Percentiles rank a stretch among this genome's conserved stretches.
Evolutionary conservation across 2,113 vertebrate species (phyloP).

Genomic region (Lophochroa leadbeateri): DNA sequence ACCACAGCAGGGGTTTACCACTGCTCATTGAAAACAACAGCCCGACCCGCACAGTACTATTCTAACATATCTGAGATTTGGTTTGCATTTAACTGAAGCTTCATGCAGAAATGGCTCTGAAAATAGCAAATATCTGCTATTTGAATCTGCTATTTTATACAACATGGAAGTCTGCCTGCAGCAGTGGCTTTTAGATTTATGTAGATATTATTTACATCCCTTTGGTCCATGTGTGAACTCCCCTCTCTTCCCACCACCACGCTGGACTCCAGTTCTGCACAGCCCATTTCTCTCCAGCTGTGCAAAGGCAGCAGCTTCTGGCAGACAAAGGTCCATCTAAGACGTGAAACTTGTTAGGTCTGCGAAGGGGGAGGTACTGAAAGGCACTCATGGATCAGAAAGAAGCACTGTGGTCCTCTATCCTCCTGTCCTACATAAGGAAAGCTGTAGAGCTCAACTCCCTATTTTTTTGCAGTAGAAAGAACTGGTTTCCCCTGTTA

Average conservation of each 20-base stretch:
- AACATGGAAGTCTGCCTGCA: constrained; percentile 47
- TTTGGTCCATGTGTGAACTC: neutral
- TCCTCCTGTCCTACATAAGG: neutral
- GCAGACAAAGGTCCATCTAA: neutral
- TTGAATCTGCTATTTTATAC: neutral
- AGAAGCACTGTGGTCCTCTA: neutral
- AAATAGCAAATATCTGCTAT: constrained; percentile 20
- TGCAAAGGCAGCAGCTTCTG: neutral
- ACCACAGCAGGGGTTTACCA: constrained; percentile 24
- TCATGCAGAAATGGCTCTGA: neutral
- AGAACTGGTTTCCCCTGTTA: neutral
- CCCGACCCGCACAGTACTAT: neutral
- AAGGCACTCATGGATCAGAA: neutral
- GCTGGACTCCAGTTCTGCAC: neutral
- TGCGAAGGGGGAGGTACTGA: neutral
- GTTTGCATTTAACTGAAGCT: constrained; percentile 2
- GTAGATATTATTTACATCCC: neutral
- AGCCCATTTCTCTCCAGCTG: neutral
- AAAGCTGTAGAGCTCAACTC: neutral
- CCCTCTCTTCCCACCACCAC: neutral
- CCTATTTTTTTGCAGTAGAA: neutral
- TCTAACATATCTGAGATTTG: constrained; percentile 28
- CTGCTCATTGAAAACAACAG: constrained; percentile 31
- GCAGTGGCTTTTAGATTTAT: constrained; percentile 3
- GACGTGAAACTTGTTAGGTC: neutral